Evolutionary conservation across 2,113 vertebrate genomes (phyloP).

Genomic region (Beaufortia kweichowensis): DNA sequence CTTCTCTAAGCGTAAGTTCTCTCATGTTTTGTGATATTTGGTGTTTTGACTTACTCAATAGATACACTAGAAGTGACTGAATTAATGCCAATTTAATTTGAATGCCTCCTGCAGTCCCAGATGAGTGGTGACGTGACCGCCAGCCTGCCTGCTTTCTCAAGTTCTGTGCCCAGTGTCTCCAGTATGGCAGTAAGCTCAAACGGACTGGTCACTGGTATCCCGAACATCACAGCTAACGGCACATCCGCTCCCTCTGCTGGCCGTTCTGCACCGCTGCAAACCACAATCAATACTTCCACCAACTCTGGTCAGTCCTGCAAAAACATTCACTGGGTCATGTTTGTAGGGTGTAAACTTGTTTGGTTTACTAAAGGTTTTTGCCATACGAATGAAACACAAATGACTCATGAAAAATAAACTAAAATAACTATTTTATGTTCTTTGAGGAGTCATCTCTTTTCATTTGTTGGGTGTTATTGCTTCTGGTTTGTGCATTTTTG

Average conservation of each 20-base stretch:
- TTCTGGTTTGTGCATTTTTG: no score
- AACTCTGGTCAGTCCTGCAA: constrained; percentile 75
- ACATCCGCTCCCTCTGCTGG: constrained; percentile 74
- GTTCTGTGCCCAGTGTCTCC: constrained; percentile 69
- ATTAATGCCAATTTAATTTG: neutral
- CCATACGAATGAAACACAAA: no score
- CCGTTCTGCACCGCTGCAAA: constrained; percentile 74
- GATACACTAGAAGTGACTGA: neutral
- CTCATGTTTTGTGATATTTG: neutral
- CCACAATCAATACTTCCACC: constrained; percentile 77
- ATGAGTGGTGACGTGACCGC: constrained; percentile 68
- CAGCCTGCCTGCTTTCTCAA: constrained; percentile 73
- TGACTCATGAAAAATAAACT: no score
- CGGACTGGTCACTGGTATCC: constrained; percentile 76
- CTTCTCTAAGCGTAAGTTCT: constrained; percentile 81
- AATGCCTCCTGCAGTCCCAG: constrained; percentile 53
- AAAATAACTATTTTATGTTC: no score
- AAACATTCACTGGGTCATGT: no score
- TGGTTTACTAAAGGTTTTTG: no score
- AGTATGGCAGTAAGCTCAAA: constrained; percentile 66
- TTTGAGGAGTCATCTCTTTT: no score
- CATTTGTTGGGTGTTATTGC: no score
- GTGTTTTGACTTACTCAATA: neutral
- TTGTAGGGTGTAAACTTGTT: no score
- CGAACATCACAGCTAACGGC: constrained; percentile 79